Conservation (phyloP, 2,797 vertebrate species). For the Chelonia mydas region DNA sequence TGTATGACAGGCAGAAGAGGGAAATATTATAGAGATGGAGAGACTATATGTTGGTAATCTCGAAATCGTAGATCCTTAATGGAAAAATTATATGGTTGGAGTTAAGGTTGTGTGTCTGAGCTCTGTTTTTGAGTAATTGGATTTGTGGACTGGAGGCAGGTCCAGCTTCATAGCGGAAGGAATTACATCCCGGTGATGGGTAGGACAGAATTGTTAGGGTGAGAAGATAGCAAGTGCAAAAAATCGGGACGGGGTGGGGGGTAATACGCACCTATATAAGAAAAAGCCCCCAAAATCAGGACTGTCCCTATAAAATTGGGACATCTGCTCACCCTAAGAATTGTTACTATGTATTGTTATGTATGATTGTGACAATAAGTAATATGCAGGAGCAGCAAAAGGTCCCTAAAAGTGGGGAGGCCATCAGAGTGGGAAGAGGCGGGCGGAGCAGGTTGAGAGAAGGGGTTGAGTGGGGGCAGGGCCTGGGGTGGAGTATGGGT, state of each 20-base stretch:
- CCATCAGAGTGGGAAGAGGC: too few relatives aligned
- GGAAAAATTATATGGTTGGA: not conserved
- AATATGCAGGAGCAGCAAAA: too few relatives aligned
- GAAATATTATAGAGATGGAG: not conserved
- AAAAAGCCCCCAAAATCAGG: too few relatives aligned
- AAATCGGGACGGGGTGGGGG: too few relatives aligned
- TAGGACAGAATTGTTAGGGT: not conserved
- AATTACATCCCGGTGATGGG: not conserved
- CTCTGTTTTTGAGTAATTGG: constrained; percentile 12
- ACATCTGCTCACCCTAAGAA: not conserved
- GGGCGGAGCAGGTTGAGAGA: too few relatives aligned
- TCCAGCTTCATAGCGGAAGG: constrained; percentile 6
- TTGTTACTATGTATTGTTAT: not conserved
- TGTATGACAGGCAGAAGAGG: not conserved
- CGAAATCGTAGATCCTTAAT: not conserved
- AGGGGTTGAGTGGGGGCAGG: too few relatives aligned
- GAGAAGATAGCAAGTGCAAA: too few relatives aligned
- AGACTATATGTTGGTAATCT: not conserved
- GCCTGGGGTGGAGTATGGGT: too few relatives aligned
- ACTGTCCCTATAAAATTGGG: too few relatives aligned
- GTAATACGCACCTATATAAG: too few relatives aligned
- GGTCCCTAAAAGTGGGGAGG: not conserved
- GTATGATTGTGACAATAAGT: constrained; percentile 25
- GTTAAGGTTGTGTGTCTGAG: not conserved
- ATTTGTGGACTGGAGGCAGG: not conserved